Evolutionary conservation across 2,113 vertebrate species (phyloP), one percentile per base, ranked within the genome.

Genomic region (Pongo abelii): DNA sequence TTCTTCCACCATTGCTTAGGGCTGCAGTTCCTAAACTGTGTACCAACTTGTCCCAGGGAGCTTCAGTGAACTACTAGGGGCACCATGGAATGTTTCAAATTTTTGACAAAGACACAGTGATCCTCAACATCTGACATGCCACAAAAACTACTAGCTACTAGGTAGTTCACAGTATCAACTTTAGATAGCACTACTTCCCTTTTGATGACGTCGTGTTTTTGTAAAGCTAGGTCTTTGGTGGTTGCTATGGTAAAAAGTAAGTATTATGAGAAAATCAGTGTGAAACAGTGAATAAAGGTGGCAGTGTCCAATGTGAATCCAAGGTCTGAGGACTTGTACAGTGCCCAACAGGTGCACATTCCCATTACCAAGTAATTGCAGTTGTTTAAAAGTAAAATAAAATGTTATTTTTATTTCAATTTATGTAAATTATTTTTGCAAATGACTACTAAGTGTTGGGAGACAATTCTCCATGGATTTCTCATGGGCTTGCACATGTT

Each of bases 301-400:
- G 59, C 35, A 22, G 30, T 32, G 30, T 55, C 57, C 38, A 57
- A n/a, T 40, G 25, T 23, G 48, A 69, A 43, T 52, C 69, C 25
- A 84, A 64, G 30, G 50, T 35, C 52, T 84, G 40, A 91, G 40
- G 70, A 91, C 17, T 12, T 79, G 43, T 48, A 38, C 43, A 48
- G 40, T 22, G 55, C 17, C 81, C 35, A 46, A 2, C 25, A 32
- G 35, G 11, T 52, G 16, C 30, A 43, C 9, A 30, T 13, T 46
- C 38, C 67, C 12, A n/a, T 75, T 57, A 52, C 10, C 57, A 75
- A n/a, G 17, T 40, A 72, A 81, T 27, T 61, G 4, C 43, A 61
- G 23, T 55, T 96, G 18, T 72, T 93, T 77, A 87, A 93, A 91
- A 50, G 75, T 64, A 35, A 94, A 88, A 67, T 32, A 30, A 75